Base-by-base conservation (phyloP, 2,113 vertebrate species). In the Psilopogon haemacephalus region DNA sequence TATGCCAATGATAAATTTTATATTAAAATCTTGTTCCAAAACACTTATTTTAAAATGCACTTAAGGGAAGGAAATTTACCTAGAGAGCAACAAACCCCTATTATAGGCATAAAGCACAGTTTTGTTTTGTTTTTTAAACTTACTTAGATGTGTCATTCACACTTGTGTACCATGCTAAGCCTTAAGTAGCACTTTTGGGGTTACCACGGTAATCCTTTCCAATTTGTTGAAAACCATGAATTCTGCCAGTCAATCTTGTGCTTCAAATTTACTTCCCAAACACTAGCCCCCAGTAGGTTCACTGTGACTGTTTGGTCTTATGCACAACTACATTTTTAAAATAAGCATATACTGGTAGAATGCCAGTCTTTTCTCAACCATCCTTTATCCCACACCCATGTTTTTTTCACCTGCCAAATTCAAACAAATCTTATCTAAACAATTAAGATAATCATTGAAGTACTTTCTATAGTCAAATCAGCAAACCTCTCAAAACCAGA, bases 341-440 rank as follows among this genome's bases (percentile, higher is more conserved):
- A 93, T 94, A 95, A 82, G 74, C 77, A 91, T 78, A 74, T 81
- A 88, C 77, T 97, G 95, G 93, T 94, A 89, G 84, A 94, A 82
- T 90, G 88, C 92, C 92, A 95, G 70, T 68, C 87, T 89, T 92
- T 91, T 89, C 84, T 94, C 78, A 84, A 44, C 59, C 84, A 90
- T 89, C 80, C 76, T 91, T 90, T 95, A 95, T 95, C 93, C 92
- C 91, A 96, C 95, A 96, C 95, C 96, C 94, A 90, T 89, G 89
- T 46, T 97, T 98, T 97, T 97, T 97, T 97, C 97, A 97, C 97
- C 97, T 97, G 97, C 95, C 94, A 97, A 95, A 97, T 94, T 96
- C 93, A 96, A 97, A 97, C 94, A 97, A 97, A 93, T 94, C 95
- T 98, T 98, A 97, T 97, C 97, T 97, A 97, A 97, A 97, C 96